Base-by-base conservation (phyloP, 2,888 invertebrate species). In the Drosophila flavopinicola region DNA sequence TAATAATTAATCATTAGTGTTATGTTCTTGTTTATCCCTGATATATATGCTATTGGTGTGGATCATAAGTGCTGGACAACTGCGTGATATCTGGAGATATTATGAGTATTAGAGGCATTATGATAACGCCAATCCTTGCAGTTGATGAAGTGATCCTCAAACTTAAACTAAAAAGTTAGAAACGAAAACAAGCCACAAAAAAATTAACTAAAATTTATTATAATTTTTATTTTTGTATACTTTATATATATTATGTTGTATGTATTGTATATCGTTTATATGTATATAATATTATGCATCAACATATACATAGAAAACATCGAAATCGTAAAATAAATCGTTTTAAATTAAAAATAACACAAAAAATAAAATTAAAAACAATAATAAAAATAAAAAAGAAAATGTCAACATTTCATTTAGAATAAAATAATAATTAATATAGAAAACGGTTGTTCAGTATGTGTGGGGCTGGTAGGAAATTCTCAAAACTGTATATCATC, bases 171-270 rank as follows among this genome's bases (percentile, higher is more conserved):
- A 53, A 49, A 67, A 49, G 38, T 29, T 44, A 17, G 66, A 64
- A 67, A 57, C 58, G 41, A 60, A 63, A 83, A 61, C 54, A 47
- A 66, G 56, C 29, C 44, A 52, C 45, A 65, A 58, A 54, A 20
- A 63, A 45, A 59, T 56, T 29, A 78, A 68, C 65, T 74, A 79
- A 64, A 68, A 64, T 71, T 32, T 67, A 66, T 61, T 37, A 65
- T 75, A 53, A 53, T 54, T 64, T 83, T 78, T 78, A 66, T 66
- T 78, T 78, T 61, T 65, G 66, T 66, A 66, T 77, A 68, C 61
- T 47, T 66, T 32, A 72, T 56, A 66, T 79, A 68, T 83, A 65
- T 73, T 80, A 60, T 71, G 72, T 54, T 59, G 57, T 67, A 48
- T 65, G 53, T 65, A 57, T 53, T 53, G 67, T 67, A 56, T 77